Evolutionary conservation across 2,797 vertebrate genomes (phyloP).

Genomic region (Passerculus sandwichensis): DNA sequence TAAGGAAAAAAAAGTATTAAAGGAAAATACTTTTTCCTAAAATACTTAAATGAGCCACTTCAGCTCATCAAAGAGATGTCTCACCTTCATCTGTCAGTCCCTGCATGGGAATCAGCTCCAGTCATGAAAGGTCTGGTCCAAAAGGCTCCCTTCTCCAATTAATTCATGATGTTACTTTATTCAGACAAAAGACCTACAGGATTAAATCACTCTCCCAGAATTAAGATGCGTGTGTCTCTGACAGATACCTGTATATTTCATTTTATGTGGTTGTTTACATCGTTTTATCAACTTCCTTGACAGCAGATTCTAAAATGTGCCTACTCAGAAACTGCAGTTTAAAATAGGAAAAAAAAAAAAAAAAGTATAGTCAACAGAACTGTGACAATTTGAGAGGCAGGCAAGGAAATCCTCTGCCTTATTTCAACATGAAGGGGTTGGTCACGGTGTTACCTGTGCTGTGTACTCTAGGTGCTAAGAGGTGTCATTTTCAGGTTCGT

Average conservation of each 20-base stretch:
- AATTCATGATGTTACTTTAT: neutral
- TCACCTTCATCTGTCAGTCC: neutral
- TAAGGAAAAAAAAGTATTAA: neutral
- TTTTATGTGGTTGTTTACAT: slow-evolving; percentile 23
- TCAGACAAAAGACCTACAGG: neutral
- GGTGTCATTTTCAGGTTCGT: neutral
- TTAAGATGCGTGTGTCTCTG: neutral
- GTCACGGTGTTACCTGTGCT: accelerated
- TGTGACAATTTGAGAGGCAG: neutral
- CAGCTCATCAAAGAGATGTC: neutral
- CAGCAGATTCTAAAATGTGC: neutral
- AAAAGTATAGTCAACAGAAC: neutral
- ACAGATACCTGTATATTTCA: neutral
- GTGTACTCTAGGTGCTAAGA: neutral
- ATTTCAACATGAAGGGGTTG: neutral
- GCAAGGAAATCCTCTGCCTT: neutral
- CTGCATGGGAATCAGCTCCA: neutral
- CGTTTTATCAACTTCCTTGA: neutral
- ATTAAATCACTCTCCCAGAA: neutral
- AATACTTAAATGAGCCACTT: neutral
- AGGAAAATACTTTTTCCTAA: neutral
- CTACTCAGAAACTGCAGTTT: neutral
- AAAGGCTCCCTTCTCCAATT: neutral
- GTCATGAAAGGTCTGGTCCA: neutral
- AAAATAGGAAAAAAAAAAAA: neutral